Evolutionary conservation across 1,140 invertebrate species (phyloP).

Genomic region (Radopholus similis): DNA sequence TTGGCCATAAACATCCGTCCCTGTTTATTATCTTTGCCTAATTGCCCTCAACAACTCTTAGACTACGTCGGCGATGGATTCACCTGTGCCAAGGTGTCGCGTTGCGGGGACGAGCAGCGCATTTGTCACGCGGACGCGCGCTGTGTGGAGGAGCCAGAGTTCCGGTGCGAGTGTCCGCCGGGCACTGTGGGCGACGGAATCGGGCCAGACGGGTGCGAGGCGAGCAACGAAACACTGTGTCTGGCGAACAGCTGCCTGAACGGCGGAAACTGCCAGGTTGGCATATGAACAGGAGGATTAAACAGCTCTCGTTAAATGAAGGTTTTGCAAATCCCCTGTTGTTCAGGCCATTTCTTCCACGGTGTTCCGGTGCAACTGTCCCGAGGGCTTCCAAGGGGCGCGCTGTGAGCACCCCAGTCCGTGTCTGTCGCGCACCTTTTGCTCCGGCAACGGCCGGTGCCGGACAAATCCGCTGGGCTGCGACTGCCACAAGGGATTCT

Average conservation of each 20-base stretch:
- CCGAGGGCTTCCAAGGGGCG: conserved; percentile 14
- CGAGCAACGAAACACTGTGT: conserved; percentile 17
- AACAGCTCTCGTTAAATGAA: not conserved
- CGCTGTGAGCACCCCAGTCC: conserved; percentile 24
- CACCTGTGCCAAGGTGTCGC: conserved; percentile 30
- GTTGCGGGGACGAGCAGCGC: not conserved
- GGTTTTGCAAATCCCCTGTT: not conserved
- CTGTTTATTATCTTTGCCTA: too few relatives aligned
- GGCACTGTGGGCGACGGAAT: conserved; percentile 28
- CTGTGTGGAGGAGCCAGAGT: conserved; percentile 27
- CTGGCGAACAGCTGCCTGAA: conserved; percentile 17
- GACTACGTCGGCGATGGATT: conserved; percentile 21
- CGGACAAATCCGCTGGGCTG: conserved; percentile 10
- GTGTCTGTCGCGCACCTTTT: conserved; percentile 24
- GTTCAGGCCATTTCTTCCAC: conserved; percentile 21
- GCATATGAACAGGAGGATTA: not conserved
- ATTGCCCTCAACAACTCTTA: too few relatives aligned
- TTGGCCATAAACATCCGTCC: too few relatives aligned
- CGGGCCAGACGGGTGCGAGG: conserved; percentile 22
- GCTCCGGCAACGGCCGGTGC: conserved; percentile 24
- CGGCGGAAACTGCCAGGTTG: conserved; percentile 31
- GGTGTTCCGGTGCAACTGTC: conserved; percentile 17
- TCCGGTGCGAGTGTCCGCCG: conserved; percentile 28
- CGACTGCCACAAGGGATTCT: conserved; percentile 31
- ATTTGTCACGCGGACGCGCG: conserved; percentile 5